Evolutionary conservation across 2,888 invertebrate genomes (phyloP), one percentile per base, ranked within the genome.

Genomic region (Kryphioiulus occultus): DNA sequence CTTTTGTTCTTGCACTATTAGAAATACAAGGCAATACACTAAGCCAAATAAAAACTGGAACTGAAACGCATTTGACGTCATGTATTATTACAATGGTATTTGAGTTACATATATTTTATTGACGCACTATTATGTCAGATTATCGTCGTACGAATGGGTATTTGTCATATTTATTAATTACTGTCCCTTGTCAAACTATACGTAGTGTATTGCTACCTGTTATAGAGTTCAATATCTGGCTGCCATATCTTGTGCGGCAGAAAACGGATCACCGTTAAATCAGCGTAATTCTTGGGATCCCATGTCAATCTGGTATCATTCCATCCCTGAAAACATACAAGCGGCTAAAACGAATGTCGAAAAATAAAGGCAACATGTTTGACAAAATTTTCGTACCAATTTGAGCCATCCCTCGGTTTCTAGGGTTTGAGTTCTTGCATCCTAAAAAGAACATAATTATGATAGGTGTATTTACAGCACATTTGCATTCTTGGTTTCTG

Each of bases 401-500:
- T 47, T 85, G 17, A 85, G 47, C 85, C 85, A 85, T 10, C 22
- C 44, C 26, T 85, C 85, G 12, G 30, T 85, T 44, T 19, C 22
- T 17, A 85, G 30, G 17, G 39, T 47, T 85, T 85, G 85, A 44
- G 42, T 17, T 85, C 15, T 85, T 4, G 85, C n/a, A 85, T 85
- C 47, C 85, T 85, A 26, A 39, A 85, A 85, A 19, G n/a, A 85
- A 15, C 1, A n/a, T 19, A 85, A 42, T 83, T 26, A 82, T 15
- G 30, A 44, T 22, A 17, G 84, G 0, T 7, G 42, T 2, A 42
- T 26, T 26, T 30, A 10, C 5, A 19, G 42, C 0, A 4, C 19
- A n/a, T 22, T 68, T 32, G 3, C 26, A 84, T 35, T 35, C 15
- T 15, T 84, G 3, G 9, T 3, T 19, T 68, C 19, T 4, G 22